Base-by-base conservation (phyloP, 1,140 invertebrate genomes). In the Probaryconus sp. region DNA sequence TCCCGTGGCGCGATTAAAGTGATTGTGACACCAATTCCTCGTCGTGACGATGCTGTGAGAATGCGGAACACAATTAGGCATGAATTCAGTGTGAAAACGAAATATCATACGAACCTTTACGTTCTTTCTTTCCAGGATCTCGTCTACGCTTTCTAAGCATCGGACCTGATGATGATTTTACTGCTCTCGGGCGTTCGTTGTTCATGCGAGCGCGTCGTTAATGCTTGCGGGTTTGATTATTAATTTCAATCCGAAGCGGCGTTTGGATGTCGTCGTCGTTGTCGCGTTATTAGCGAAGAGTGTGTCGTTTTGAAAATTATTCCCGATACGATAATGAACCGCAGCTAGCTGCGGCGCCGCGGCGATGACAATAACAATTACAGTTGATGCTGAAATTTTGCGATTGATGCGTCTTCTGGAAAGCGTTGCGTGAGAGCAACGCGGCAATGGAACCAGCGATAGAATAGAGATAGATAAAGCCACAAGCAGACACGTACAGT, bases 371-470 rank as follows among this genome's bases (percentile, higher is more conserved):
- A 81, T 78, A 76, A 76, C 81, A 82, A 83, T 84, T 84, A 83
- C 79, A 76, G 81, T 82, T 84, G 78, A 81, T 79, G 76, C 76
- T 79, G 78, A 83, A 85, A 86, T 84, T 83, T 84, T 77, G 79
- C 83, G 80, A 85, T 85, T 85, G 85, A 85, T 79, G 83, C 83
- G 76, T 81, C 79, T 79, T 79, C 77, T 74, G 76, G 51, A 35
- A 56, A 68, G 16, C 37, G 45, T 65, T 56, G 50, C 43, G 72
- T 51, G 56, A 69, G 67, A 68, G 69, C 37, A n/a, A n/a, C n/a
- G n/a, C 55, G n/a, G 4, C 28, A 17, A 42, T 30, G 47, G 26
- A 14, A 55, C 14, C 31, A 33, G 70, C 43, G 45, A 26, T 58
- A 38, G 55, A 61, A 72, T 77, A 82, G 79, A 78, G 79, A 81